A percentile compares a stretch with the other conserved stretches of the same genome.
phyloP scores from a whole-genome alignment of 2,797 vertebrate genomes.

The Pangasius djambal region DNA sequence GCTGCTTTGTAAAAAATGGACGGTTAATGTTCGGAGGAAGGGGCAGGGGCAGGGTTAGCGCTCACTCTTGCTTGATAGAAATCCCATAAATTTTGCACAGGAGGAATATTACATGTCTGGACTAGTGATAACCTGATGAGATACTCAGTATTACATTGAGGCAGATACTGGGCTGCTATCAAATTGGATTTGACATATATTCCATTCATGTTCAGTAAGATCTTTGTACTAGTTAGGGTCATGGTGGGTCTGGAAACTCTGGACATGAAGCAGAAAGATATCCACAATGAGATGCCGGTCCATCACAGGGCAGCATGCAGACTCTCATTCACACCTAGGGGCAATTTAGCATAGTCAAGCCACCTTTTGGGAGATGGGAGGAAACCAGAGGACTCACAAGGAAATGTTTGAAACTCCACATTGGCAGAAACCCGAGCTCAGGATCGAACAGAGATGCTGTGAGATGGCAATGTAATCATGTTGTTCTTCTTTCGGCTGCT shows the following conservation, averaged over 20 bases:
- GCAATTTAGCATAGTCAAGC: neutral
- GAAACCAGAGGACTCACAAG: neutral
- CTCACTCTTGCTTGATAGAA: neutral
- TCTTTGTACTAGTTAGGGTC: neutral
- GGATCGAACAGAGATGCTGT: neutral
- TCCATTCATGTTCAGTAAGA: neutral
- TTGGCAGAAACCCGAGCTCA: neutral
- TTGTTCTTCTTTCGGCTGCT: no score
- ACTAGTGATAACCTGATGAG: neutral
- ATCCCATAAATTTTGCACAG: neutral
- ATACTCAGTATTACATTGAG: neutral
- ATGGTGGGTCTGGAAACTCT: neutral
- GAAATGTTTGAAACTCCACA: neutral
- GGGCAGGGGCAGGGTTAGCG: neutral
- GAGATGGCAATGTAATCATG: neutral
- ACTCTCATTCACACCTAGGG: neutral
- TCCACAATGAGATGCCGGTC: neutral
- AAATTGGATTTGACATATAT: neutral
- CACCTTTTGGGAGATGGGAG: neutral
- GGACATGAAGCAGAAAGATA: neutral
- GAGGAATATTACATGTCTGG: neutral
- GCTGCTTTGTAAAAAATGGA: conserved; percentile 2
- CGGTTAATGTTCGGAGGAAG: neutral
- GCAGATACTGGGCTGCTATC: neutral
- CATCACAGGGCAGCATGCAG: neutral